Evolutionary conservation across 1,140 invertebrate genomes (phyloP), one percentile per base, ranked within the genome.

Genomic region (Zeugodacus cucurbitae): DNA sequence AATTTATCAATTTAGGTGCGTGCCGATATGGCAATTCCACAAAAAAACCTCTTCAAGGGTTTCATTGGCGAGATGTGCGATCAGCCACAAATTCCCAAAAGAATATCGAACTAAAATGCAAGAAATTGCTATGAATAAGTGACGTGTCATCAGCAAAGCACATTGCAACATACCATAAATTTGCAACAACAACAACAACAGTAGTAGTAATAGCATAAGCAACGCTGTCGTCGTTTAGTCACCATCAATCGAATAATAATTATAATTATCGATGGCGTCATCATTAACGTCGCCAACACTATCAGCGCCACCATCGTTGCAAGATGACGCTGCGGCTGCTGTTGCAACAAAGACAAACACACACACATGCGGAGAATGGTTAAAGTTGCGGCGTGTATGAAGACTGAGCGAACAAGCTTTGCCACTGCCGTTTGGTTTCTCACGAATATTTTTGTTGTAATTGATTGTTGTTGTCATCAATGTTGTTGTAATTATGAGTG

Each of bases 401-500:
- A n/a, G n/a, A n/a, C n/a, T n/a, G n/a, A n/a, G n/a, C 5, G 1
- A 62, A 11, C 58, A 62, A 62, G 32, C 26, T 34, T 20, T 34
- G 34, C 67, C 14, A 34, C 34, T 74, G 32, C 8, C 8, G 34
- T n/a, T n/a, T 44, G 22, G 17, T 44, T 82, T 82, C 74, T 82
- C 74, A 82, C 74, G 74, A 54, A 82, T 34, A 48, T 82, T 62
- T 62, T 62, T 82, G 74, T 29, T 82, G 41, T 82, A 48, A 48
- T 44, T n/a, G 37, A 4, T 67, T 82, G 34, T 74, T 74, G 32
- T 48, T 22, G 41, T 82, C n/a, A 11, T 82, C 41, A 82, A 48
- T n/a, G 74, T 82, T 82, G 74, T 82, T 82, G 74, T 82, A 82
- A 82, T 82, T 82, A 82, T 82, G 74, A 82, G 74, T 82, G 74